Base-by-base conservation (phyloP, 2,888 invertebrate species). In the Sabatieria punctata region DNA sequence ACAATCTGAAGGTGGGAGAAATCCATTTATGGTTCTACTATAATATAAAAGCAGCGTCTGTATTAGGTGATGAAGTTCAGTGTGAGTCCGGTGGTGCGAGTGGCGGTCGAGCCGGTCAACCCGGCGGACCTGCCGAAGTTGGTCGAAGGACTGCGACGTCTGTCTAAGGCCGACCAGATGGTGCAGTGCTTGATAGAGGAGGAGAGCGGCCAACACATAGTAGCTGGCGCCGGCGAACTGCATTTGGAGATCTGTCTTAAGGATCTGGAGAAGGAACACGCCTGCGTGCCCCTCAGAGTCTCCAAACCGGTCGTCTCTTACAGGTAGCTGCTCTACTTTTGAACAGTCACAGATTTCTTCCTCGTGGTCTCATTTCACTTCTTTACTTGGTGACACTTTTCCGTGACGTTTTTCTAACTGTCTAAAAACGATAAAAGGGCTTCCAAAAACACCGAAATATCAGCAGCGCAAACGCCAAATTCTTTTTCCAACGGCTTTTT, bases 171-270 rank as follows among this genome's bases (percentile, higher is more conserved):
- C 11, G 56, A 55, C 40, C 53, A 52, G 11, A 45, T 55, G 50
- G 51, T 55, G 15, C 42, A 49, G 43, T 49, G 48, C 38, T 18
- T 40, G 1, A n/a, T 39, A 11, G 54, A 56, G 43, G 41, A 38
- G 11, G 33, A 23, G 18, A 23, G 37, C 15, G 54, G 54, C 4
- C 47, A 55, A 39, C 48, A 55, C 30, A 43, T 55, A 11, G 45
- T 55, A 2, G 49, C 52, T 18, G 53, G 52, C 11, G 56, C 55
- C 8, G 56, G 56, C 19, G 56, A 55, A 45, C 44, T 55, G 23
- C 56, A 55, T 43, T 41, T 55, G 43, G 55, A 55, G 47, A 51
- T 55, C 18, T 52, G 51, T 24, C 39, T 56, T 2, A 50, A 53
- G 36, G 55, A 55, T 42, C 37, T 55, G 26, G 51, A 54, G 38